Percentiles rank a stretch among this genome's conserved stretches.
Evolutionary conservation across 1,140 invertebrate genomes (phyloP).

Genomic region (Helicoverpa zea): DNA sequence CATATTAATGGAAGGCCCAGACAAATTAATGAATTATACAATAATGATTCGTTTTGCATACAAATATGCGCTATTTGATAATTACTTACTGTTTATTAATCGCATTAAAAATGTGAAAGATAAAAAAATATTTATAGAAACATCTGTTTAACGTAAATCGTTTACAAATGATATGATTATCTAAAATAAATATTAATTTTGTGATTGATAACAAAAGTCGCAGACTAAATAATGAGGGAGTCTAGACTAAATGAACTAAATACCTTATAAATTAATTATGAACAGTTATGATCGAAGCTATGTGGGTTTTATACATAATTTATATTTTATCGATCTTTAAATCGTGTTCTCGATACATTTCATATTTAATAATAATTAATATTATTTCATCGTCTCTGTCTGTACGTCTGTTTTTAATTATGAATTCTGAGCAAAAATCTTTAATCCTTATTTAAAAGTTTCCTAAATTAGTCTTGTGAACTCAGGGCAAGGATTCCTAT

Average conservation of each 20-base stretch:
- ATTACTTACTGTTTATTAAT: too few species aligned
- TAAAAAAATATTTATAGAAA: too few species aligned
- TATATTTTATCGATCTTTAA: slow-evolving; percentile 19
- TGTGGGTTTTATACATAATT: slow-evolving; percentile 36
- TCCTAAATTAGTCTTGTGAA: slow-evolving; percentile 11
- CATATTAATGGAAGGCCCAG: too few species aligned
- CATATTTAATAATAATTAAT: slow-evolving; percentile 23
- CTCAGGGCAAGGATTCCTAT: slow-evolving; percentile 8
- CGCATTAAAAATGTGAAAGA: too few species aligned
- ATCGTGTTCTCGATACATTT: slow-evolving; percentile 5
- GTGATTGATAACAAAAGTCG: background rate
- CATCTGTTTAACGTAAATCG: background rate
- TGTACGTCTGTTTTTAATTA: slow-evolving; percentile 1
- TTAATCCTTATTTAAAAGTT: too few species aligned
- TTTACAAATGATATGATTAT: background rate
- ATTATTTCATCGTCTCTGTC: background rate
- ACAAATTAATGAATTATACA: too few species aligned
- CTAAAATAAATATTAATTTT: background rate
- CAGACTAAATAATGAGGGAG: slow-evolving; percentile 17
- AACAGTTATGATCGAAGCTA: slow-evolving; percentile 20
- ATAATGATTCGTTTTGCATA: too few species aligned
- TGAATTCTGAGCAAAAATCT: slow-evolving; percentile 6
- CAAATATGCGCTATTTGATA: too few species aligned
- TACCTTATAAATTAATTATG: slow-evolving; percentile 15
- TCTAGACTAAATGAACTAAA: slow-evolving; percentile 32